These are phyloP conservation scores for Acanthoscelides obtectus DNA, from an alignment of 2,888 invertebrate genomes.

Conservation along the genomic window DNA sequence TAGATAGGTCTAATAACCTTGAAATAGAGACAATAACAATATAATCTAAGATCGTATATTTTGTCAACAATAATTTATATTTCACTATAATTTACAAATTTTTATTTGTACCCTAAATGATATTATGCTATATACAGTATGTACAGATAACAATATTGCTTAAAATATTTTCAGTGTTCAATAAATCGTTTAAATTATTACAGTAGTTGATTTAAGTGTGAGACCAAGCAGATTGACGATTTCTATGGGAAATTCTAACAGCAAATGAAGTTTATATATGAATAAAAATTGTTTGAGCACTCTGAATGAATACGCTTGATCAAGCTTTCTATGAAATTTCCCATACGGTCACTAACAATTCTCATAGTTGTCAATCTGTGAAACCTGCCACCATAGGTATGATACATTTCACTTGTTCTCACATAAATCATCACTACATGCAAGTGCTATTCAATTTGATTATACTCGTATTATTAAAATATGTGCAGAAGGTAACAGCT, in stretches of 20 bases:
- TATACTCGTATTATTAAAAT: neutral
- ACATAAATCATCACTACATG: neutral
- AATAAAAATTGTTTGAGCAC: neutral
- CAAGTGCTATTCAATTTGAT: neutral
- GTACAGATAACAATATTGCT: slow-evolving; percentile 36
- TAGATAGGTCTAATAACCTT: too few relatives aligned
- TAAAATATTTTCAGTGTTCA: slow-evolving; percentile 34
- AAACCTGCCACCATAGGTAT: too few relatives aligned
- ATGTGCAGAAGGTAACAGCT: neutral
- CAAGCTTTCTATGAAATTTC: too few relatives aligned
- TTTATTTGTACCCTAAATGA: slow-evolving; percentile 32
- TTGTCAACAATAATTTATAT: slow-evolving; percentile 43
- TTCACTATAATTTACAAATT: slow-evolving; percentile 44
- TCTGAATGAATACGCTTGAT: too few relatives aligned
- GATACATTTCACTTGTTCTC: neutral
- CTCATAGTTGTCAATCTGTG: too few relatives aligned
- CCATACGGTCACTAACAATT: too few relatives aligned
- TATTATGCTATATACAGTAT: slow-evolving; percentile 41
- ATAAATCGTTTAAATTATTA: slow-evolving; percentile 5
- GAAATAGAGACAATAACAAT: too few relatives aligned
- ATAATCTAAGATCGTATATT: slow-evolving; percentile 40
- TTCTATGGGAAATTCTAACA: neutral
- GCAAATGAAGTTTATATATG: too few relatives aligned
- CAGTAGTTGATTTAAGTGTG: slow-evolving; percentile 6
- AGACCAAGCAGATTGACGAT: neutral